Base-by-base conservation (phyloP, 2,113 vertebrate genomes). In the Chaenocephalus aceratus region DNA sequence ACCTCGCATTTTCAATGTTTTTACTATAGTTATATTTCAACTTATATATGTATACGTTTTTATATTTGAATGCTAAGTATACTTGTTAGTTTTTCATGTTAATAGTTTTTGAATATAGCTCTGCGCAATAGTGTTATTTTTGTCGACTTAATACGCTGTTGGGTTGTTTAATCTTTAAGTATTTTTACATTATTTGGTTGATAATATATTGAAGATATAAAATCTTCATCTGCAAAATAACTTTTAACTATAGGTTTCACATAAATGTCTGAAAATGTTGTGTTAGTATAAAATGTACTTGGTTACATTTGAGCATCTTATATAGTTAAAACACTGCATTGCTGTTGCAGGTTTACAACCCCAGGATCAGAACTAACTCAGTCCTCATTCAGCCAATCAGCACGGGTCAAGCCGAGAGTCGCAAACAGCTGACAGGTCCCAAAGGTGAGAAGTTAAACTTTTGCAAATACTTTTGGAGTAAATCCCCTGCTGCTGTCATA, bases 311-410 rank as follows among this genome's bases (percentile, higher is more conserved):
- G 0, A 26, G 6, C 5, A 11, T 41, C 10, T 66, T n/a, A n/a
- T 14, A 7, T 26, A 77, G 57, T 18, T 9, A 21, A 26, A 7
- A 60, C 21, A 2, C 7, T 67, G 6, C 26, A 14, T 21, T 82
- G 8, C 12, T 49, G 53, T 75, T 80, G 7, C 87, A 98, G 97
- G 96, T 98, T 79, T 97, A 97, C 92, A 97, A 95, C 90, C 96
- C 97, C n/a, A 94, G 96, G 82, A 97, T 98, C 84, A 93, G 96
- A 88, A 96, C 97, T 46, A 95, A 95, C 89, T 96, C 96, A 0
- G 93, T 93, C 21, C 83, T 95, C 81, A 92, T 84, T 34, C 95
- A 95, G 91, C 96, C 97, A 49, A 96, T 97, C 95, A 98, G 96
- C 93, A 89, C 87, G 69, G 94, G 94, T 82, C 96, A 94, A 83